Conservation (phyloP, 2,113 vertebrate species). For the Jaculus jaculus region DNA sequence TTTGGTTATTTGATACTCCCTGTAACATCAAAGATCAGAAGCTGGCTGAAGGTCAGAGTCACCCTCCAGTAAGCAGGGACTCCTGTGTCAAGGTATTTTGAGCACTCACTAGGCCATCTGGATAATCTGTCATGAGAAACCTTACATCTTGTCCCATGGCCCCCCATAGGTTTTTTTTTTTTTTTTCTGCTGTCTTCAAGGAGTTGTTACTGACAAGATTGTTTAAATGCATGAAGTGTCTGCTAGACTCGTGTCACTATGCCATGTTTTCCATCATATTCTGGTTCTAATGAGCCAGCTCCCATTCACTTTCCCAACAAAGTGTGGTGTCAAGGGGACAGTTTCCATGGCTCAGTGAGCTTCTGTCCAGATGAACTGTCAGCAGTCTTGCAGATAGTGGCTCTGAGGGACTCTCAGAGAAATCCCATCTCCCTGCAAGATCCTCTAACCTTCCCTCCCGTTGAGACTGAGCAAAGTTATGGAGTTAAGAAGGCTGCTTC, state of each 20-base stretch:
- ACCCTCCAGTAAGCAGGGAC: neutral
- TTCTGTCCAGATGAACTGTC: neutral
- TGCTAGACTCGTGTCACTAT: neutral
- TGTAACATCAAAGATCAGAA: neutral
- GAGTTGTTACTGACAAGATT: neutral
- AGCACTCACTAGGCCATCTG: neutral
- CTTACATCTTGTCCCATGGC: neutral
- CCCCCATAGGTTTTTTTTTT: neutral
- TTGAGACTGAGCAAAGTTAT: neutral
- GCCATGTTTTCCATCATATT: neutral
- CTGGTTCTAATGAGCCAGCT: no score
- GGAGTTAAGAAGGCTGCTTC: neutral
- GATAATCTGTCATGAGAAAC: neutral
- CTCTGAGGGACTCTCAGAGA: neutral
- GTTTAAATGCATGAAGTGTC: conserved; percentile 1
- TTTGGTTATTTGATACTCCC: neutral
- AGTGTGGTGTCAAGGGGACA: neutral
- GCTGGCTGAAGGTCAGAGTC: neutral
- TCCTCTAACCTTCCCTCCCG: neutral
- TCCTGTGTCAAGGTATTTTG: neutral
- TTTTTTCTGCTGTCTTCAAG: neutral
- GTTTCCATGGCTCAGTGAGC: neutral
- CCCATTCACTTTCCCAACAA: neutral
- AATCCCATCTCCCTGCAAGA: neutral
- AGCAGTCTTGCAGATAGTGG: neutral